These are phyloP conservation scores for Anguilla pacifica DNA, from an alignment of 2,797 vertebrate genomes.

Conservation along the genomic window DNA sequence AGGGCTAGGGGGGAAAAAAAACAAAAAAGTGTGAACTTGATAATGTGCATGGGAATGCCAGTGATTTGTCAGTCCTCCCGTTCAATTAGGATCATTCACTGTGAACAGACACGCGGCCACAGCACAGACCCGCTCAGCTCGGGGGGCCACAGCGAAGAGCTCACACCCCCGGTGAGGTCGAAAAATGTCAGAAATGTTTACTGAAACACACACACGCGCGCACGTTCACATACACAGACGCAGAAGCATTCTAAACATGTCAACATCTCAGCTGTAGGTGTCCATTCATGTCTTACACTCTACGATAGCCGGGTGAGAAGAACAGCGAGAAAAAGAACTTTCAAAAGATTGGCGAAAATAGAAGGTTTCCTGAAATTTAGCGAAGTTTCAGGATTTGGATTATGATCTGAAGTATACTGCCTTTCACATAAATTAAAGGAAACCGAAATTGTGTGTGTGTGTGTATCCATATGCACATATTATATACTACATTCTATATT, in stretches of 20 bases:
- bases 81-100: conserved; percentile 15
- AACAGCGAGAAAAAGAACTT: not conserved
- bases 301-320: too few species aligned
- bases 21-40: conserved; percentile 1
- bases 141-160: not conserved
- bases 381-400: not conserved
- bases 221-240: not conserved
- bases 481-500: too few species aligned
- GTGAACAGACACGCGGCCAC: not conserved
- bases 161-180: conserved; percentile 9
- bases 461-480: too few species aligned
- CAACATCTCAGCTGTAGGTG: not conserved
- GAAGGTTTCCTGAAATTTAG: not conserved
- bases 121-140: not conserved
- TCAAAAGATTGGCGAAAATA: not conserved
- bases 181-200: conserved; percentile 20
- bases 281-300: not conserved
- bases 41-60: conserved; percentile 9
- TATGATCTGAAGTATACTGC: not conserved
- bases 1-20: not conserved
- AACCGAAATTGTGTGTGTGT: not conserved
- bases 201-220: conserved; percentile 1
- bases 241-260: conserved; percentile 10
- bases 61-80: conserved; percentile 14
- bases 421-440: not conserved